Conservation (phyloP, 2,113 vertebrate genomes). For the Acinonyx jubatus region DNA sequence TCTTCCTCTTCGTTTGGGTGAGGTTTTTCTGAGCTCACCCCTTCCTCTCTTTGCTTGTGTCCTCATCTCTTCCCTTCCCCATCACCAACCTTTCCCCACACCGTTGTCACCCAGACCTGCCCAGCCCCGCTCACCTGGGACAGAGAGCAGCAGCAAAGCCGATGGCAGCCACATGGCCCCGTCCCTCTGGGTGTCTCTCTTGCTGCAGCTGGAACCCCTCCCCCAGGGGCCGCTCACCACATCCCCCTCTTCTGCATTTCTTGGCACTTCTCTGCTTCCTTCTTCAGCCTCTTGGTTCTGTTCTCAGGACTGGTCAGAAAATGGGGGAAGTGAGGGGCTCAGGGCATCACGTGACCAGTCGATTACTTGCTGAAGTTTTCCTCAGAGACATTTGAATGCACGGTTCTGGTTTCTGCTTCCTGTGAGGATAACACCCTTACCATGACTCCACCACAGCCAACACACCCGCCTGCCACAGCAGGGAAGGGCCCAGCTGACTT, state of each 20-base stretch:
- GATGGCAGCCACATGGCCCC: neutral
- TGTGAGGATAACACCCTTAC: rapidly evolving
- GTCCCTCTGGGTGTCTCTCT: neutral
- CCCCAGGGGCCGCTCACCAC: rapidly evolving
- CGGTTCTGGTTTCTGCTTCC: neutral
- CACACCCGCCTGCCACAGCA: too few species aligned
- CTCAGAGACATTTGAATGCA: neutral
- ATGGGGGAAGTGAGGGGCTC: neutral
- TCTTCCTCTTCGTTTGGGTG: neutral
- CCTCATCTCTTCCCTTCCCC: neutral
- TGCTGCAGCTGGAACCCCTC: neutral
- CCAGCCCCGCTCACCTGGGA: neutral
- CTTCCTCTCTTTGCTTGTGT: rapidly evolving
- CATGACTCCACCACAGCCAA: neutral
- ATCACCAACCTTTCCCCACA: too few species aligned
- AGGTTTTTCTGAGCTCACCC: neutral
- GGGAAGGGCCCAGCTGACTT: neutral
- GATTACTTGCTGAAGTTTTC: neutral
- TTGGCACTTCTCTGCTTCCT: neutral
- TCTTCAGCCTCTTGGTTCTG: neutral
- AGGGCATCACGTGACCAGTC: rapidly evolving
- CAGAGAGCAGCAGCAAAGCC: neutral
- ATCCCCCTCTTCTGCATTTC: neutral
- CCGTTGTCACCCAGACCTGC: neutral
- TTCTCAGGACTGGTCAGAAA: neutral